These are phyloP conservation scores for Troilus luridus DNA, from an alignment of 2,888 invertebrate species.

Conservation along the genomic window DNA sequence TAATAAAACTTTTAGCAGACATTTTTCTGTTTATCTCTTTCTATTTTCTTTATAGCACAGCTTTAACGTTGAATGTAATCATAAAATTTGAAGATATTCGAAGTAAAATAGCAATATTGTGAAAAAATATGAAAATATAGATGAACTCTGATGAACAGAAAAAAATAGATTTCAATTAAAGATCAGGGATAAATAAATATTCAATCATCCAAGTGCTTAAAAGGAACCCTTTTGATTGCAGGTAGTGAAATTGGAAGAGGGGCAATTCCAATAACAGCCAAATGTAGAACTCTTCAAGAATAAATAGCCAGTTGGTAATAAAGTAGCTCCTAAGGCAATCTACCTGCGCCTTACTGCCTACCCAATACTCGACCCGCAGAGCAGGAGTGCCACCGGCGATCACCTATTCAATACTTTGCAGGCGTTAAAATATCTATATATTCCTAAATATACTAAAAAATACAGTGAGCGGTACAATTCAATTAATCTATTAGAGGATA, in stretches of 20 bases:
- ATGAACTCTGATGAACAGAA: not conserved
- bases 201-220: not conserved
- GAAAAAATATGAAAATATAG: not conserved
- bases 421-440: not conserved
- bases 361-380: not conserved
- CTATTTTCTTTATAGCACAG: too few relatives aligned
- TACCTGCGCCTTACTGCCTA: constrained; percentile 10
- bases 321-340: constrained; percentile 13
- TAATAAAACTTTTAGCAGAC: too few relatives aligned
- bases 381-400: not conserved
- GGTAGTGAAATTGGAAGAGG: not conserved
- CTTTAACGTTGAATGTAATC: too few relatives aligned
- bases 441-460: too few relatives aligned
- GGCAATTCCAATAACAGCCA: constrained; percentile 14
- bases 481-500: too few relatives aligned
- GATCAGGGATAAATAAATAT: not conserved
- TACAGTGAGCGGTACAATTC: too few relatives aligned
- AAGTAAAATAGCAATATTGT: not conserved
- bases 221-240: not conserved
- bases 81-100: too few relatives aligned
- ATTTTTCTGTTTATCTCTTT: too few relatives aligned
- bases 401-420: not conserved
- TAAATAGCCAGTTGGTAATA: constrained; percentile 47
- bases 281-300: constrained; percentile 2
- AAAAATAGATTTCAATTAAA: not conserved